These are phyloP conservation scores for Furcula furcula DNA, from an alignment of 2,888 invertebrate genomes.

Conservation along the genomic window DNA sequence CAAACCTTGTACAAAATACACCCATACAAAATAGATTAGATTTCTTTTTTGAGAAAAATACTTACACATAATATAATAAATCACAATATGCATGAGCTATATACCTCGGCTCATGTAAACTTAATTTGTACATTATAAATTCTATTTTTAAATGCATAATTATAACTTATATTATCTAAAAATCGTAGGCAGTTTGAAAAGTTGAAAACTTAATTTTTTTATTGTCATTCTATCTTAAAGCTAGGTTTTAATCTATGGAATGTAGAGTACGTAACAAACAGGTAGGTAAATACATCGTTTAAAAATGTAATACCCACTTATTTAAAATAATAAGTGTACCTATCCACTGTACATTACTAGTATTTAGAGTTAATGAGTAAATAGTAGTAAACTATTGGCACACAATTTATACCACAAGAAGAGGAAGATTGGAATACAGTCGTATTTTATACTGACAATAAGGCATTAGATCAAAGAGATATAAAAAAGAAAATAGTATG, in stretches of 20 bases:
- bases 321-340: slow-evolving; percentile 4
- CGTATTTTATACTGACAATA: slow-evolving; percentile 10
- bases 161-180: slow-evolving; percentile 43
- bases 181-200: slow-evolving; percentile 41
- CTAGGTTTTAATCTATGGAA: slow-evolving; percentile 38
- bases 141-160: slow-evolving; percentile 73
- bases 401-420: slow-evolving; percentile 28
- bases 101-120: slow-evolving; percentile 56
- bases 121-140: slow-evolving; percentile 73
- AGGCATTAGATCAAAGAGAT: slow-evolving; percentile 12
- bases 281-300: slow-evolving; percentile 14
- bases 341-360: too few relatives aligned
- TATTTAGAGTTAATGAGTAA: slow-evolving; percentile 13
- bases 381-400: slow-evolving; percentile 32
- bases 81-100: slow-evolving; percentile 68
- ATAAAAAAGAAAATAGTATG: slow-evolving; percentile 16
- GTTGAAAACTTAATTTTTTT: slow-evolving; percentile 30
- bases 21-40: too few relatives aligned
- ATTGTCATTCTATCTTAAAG: slow-evolving; percentile 50
- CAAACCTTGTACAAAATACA: slow-evolving; percentile 31
- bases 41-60: slow-evolving; percentile 27
- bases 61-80: slow-evolving; percentile 41
- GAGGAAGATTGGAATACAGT: slow-evolving; percentile 4
- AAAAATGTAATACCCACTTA: not conserved
- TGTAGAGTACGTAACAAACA: slow-evolving; percentile 28